Evolutionary conservation across 1,140 invertebrate species (phyloP).

Genomic region (Nylanderia fulva): DNA sequence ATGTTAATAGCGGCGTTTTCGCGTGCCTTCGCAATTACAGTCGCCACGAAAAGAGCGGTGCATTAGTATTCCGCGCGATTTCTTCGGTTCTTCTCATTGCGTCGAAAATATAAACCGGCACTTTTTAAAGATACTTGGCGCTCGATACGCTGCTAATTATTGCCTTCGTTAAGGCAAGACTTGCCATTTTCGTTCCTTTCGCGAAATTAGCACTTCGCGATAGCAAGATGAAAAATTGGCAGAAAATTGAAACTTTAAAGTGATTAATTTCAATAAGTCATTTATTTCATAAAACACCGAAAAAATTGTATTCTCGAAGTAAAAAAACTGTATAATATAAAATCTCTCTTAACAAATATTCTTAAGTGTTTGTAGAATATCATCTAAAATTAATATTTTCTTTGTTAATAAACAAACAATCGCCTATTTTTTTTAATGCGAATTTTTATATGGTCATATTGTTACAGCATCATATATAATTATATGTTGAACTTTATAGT

Average conservation of each 20-base stretch:
- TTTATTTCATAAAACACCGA: no score
- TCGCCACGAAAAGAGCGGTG: constrained; percentile 19
- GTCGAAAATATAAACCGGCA: constrained; percentile 23
- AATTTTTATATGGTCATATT: no score
- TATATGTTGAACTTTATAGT: no score
- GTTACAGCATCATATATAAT: no score
- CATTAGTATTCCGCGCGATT: constrained; percentile 46
- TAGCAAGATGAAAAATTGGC: neutral
- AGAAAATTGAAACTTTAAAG: neutral
- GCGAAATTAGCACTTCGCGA: neutral
- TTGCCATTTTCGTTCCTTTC: neutral
- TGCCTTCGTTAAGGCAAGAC: neutral
- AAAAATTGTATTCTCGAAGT: no score
- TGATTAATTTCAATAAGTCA: neutral
- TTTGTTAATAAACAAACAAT: no score
- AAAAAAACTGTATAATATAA: no score
- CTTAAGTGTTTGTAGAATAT: no score
- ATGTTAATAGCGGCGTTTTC: constrained; percentile 35
- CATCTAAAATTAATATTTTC: no score
- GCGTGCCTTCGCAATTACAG: constrained; percentile 42
- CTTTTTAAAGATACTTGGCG: neutral
- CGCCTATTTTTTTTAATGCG: no score
- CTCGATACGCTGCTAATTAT: constrained; percentile 51
- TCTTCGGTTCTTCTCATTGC: neutral
- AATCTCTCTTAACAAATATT: no score